phyloP scores from a whole-genome alignment of 2,113 vertebrate species.

The Callipepla californica region DNA sequence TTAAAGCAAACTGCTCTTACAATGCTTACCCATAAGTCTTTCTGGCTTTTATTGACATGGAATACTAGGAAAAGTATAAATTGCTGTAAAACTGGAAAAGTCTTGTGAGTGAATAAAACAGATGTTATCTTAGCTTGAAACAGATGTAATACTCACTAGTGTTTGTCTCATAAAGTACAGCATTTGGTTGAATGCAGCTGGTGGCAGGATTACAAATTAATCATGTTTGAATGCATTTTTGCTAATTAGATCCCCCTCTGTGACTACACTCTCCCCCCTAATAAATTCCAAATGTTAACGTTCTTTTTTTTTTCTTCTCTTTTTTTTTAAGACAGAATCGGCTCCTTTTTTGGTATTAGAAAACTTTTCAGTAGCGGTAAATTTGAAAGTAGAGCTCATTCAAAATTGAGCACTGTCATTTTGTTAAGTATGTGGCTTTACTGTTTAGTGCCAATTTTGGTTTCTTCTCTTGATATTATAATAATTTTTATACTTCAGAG shows the following conservation, averaged over 20 bases:
- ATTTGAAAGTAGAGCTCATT: not conserved
- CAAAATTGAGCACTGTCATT: not conserved
- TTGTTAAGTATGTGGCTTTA: not conserved
- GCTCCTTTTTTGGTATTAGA: not conserved
- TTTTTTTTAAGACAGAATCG: not conserved
- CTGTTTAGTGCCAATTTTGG: not conserved
- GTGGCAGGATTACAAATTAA: slow-evolving; percentile 80
- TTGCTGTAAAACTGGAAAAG: slow-evolving; percentile 72
- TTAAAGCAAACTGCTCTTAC: not conserved
- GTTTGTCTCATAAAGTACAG: slow-evolving; percentile 81
- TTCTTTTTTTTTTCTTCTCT: not conserved
- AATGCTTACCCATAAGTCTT: slow-evolving; percentile 1
- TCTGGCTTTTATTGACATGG: slow-evolving; percentile 12
- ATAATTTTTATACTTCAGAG: not conserved
- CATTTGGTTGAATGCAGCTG: slow-evolving; percentile 84
- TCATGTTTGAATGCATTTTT: slow-evolving; percentile 83
- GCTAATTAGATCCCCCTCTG: slow-evolving; percentile 76
- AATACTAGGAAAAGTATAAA: slow-evolving; percentile 70
- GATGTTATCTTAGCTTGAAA: slow-evolving; percentile 82
- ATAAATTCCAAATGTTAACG: slow-evolving; percentile 60
- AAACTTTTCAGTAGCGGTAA: not conserved
- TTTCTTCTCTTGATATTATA: not conserved
- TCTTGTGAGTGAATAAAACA: slow-evolving; percentile 69
- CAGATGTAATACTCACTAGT: slow-evolving; percentile 81
- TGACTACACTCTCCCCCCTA: slow-evolving; percentile 43